Conservation (phyloP, 2,888 invertebrate genomes). For the Meghimatium bilineatum region DNA sequence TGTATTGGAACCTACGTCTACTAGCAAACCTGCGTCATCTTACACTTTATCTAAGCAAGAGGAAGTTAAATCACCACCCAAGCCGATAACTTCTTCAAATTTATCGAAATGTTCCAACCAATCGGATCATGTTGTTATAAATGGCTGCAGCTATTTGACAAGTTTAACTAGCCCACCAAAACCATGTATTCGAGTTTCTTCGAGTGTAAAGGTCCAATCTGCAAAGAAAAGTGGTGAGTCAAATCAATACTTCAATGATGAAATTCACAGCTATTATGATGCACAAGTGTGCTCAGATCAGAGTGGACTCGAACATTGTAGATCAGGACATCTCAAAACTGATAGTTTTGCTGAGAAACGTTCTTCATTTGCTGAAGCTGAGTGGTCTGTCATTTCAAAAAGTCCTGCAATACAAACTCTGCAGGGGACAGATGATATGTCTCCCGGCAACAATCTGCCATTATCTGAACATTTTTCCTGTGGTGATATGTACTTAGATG, state of each 20-base stretch:
- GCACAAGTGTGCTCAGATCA: too few species aligned
- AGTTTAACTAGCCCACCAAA: not conserved
- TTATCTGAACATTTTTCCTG: not conserved
- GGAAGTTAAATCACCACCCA: not conserved
- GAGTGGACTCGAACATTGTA: not conserved
- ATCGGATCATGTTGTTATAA: not conserved
- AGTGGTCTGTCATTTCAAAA: not conserved
- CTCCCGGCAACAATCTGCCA: too few species aligned
- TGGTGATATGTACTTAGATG: not conserved
- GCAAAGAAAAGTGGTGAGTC: not conserved
- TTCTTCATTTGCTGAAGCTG: not conserved
- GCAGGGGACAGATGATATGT: not conserved
- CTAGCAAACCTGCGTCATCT: not conserved
- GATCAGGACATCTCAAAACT: not conserved
- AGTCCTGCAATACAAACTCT: not conserved
- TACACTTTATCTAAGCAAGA: not conserved
- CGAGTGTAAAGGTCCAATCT: not conserved
- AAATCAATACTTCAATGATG: not conserved
- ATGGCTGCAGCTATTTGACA: not conserved
- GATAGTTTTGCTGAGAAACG: too few species aligned
- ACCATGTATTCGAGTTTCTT: not conserved
- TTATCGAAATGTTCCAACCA: not conserved
- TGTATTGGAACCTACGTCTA: not conserved
- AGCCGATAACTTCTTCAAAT: not conserved
- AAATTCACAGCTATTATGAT: not conserved